A percentile compares a stretch with the other conserved stretches of the same genome.
These are phyloP conservation scores for Brachypterus glaber DNA, from an alignment of 2,888 invertebrate species.

Conservation along the genomic window DNA sequence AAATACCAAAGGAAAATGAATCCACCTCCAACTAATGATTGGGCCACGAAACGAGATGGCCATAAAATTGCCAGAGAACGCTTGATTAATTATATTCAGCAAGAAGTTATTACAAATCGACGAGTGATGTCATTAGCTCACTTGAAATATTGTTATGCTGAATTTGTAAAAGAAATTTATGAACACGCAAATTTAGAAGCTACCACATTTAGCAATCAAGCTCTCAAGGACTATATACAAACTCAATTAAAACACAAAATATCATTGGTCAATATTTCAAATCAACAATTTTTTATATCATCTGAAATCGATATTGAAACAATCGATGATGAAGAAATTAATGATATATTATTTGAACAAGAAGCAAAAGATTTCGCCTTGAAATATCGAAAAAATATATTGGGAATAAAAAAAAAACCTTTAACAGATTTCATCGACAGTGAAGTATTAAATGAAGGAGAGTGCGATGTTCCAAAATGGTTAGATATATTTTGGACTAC, in stretches of 20 bases:
- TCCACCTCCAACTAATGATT: no score
- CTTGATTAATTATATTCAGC: constrained; percentile 3
- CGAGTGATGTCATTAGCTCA: constrained; percentile 6
- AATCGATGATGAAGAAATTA: constrained; percentile 16
- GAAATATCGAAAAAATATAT: constrained; percentile 17
- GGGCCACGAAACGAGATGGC: no score
- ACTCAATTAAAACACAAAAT: constrained; percentile 6
- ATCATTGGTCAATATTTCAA: constrained; percentile 1
- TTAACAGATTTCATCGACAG: constrained; percentile 19
- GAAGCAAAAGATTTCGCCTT: constrained; percentile 18
- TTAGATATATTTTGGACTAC: constrained; percentile 21
- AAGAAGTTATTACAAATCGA: constrained; percentile 7
- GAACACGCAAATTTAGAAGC: neutral
- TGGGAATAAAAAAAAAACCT: constrained; percentile 16
- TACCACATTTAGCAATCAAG: no score
- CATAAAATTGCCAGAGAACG: constrained; percentile 1
- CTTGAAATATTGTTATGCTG: constrained; percentile 7
- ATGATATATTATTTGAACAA: constrained; percentile 18
- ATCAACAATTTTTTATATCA: constrained; percentile 9
- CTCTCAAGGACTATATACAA: neutral
- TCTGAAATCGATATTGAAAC: constrained; percentile 15
- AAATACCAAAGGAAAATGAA: no score
- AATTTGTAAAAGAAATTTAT: constrained; percentile 7
- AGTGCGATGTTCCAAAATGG: constrained; percentile 22
- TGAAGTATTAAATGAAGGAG: constrained; percentile 19